Conservation (phyloP, 2,888 invertebrate genomes). For the Patella ulyssiponensis region DNA sequence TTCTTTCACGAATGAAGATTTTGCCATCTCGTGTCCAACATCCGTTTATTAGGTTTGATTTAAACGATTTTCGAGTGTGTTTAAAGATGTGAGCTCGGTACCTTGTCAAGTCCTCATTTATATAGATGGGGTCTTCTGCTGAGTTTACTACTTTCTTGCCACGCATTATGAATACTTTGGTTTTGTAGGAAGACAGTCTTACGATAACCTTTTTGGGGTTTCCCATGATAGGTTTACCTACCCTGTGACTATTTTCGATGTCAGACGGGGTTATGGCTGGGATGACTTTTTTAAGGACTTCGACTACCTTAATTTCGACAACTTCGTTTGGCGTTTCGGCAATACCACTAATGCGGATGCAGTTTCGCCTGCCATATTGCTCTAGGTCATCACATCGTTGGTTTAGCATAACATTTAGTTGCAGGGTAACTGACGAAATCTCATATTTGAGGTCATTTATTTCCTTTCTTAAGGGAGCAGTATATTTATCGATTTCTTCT, state of each 20-base stretch:
- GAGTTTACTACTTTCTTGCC: neutral
- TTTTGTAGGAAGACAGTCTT: neutral
- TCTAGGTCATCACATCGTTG: conserved; percentile 1
- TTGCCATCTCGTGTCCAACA: conserved; percentile 8
- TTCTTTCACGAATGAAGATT: neutral
- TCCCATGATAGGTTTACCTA: neutral
- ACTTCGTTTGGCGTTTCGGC: neutral
- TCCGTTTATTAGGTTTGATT: neutral
- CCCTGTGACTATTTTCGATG: conserved; percentile 8
- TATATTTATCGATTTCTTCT: too few species aligned
- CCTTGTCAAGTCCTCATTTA: conserved; percentile 6
- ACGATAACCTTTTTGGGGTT: neutral
- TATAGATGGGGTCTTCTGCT: neutral
- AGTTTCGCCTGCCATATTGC: conserved; percentile 6
- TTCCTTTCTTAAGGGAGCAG: too few species aligned
- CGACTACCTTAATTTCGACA: neutral
- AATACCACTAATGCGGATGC: conserved; percentile 1
- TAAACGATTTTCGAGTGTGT: neutral
- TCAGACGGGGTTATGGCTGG: neutral
- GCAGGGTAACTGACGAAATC: too few species aligned
- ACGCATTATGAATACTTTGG: conserved; percentile 4
- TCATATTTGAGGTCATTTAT: too few species aligned
- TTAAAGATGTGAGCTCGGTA: neutral
- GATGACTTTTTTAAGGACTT: neutral
- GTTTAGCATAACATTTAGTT: too few species aligned